phyloP scores from a whole-genome alignment of 2,113 vertebrate genomes.

The Prolemur simus region DNA sequence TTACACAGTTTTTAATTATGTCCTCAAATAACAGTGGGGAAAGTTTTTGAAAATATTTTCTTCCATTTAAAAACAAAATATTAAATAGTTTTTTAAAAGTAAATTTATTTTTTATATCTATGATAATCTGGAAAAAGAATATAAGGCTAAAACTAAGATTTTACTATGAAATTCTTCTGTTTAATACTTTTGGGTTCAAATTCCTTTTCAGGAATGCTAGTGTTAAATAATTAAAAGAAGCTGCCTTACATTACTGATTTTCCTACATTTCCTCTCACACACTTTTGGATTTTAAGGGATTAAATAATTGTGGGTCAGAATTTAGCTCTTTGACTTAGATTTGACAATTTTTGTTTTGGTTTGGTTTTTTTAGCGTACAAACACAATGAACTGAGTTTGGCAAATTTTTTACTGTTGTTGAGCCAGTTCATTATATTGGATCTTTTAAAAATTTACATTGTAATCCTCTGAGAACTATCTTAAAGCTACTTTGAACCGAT shows the following conservation, averaged over 20 bases:
- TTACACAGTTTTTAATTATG: neutral
- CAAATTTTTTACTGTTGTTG: neutral
- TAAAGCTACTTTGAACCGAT: neutral
- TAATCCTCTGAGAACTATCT: conserved; percentile 4
- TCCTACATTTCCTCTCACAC: neutral
- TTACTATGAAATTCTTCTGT: neutral
- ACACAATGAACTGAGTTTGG: neutral
- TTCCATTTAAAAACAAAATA: conserved; percentile 35
- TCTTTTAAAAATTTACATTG: neutral
- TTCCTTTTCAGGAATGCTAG: neutral
- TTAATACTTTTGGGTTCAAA: neutral
- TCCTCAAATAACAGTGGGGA: neutral
- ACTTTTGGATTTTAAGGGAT: conserved; percentile 15
- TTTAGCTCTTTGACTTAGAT: neutral
- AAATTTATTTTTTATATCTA: neutral
- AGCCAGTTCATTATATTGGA: neutral
- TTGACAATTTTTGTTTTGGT: neutral
- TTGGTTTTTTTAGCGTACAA: neutral
- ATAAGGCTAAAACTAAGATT: conserved; percentile 10
- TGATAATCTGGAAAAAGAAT: neutral
- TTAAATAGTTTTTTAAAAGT: neutral
- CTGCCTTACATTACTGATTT: neutral
- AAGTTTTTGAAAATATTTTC: conserved; percentile 21
- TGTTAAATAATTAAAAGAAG: conserved; percentile 34
- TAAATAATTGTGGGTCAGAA: neutral